These are phyloP conservation scores for Oncopodura yosiiana DNA, from an alignment of 1,140 invertebrate species.

Conservation along the genomic window DNA sequence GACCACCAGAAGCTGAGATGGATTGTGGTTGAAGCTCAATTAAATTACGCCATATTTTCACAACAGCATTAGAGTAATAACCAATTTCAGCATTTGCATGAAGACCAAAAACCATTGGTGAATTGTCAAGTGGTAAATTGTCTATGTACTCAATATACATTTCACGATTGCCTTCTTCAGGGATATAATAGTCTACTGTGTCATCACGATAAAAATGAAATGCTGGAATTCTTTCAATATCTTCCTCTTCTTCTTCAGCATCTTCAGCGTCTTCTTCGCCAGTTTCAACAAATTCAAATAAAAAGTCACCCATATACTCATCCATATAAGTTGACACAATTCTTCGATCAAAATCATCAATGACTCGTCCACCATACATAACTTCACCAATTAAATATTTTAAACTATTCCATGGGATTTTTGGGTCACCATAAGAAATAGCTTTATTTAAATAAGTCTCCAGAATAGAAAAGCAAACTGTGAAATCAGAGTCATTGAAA, in stretches of 20 bases:
- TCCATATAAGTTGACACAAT: constrained; percentile 79
- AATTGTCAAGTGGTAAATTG: constrained; percentile 58
- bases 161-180: constrained; percentile 55
- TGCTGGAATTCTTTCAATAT: constrained; percentile 72
- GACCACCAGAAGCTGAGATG: constrained; percentile 43
- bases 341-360: constrained; percentile 76
- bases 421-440: constrained; percentile 47
- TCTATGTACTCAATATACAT: constrained; percentile 63
- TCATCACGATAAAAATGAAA: constrained; percentile 76
- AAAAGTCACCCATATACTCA: constrained; percentile 86
- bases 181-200: constrained; percentile 66
- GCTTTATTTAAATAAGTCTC: constrained; percentile 69
- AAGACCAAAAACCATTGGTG: constrained; percentile 76
- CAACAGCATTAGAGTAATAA: constrained; percentile 73
- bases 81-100: constrained; percentile 87
- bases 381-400: constrained; percentile 88
- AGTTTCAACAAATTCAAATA: constrained; percentile 55
- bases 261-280: not conserved
- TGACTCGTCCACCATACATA: constrained; percentile 85
- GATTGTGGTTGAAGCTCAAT: constrained; percentile 79
- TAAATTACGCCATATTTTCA: constrained; percentile 70
- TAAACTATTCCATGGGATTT: constrained; percentile 74
- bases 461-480: constrained; percentile 70
- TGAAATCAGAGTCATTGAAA: constrained; percentile 85
- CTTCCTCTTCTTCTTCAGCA: too few relatives aligned